phyloP scores from a whole-genome alignment of 2,797 vertebrate genomes.

The Sebastes trivittatus region DNA sequence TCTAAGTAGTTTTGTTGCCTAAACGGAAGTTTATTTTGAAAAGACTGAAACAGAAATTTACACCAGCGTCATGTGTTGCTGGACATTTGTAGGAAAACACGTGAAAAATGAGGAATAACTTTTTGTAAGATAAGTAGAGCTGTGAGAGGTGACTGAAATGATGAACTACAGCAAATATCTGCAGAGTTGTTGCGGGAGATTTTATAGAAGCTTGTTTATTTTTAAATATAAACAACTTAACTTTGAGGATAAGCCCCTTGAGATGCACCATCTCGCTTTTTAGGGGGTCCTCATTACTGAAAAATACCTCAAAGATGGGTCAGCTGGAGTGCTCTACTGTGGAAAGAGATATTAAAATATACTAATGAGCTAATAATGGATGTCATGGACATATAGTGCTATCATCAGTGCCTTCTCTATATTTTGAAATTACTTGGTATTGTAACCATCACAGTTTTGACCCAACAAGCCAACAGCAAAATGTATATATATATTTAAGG shows the following conservation, averaged over 20 bases:
- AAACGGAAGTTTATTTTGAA: too few species aligned
- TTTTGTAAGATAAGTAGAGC: too few species aligned
- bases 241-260: background rate
- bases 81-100: too few species aligned
- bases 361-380: background rate
- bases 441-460: background rate
- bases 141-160: slow-evolving; percentile 7
- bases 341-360: background rate
- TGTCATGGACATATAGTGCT: background rate
- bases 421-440: background rate
- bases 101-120: too few species aligned
- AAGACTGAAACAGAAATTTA: too few species aligned
- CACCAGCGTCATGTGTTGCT: too few species aligned
- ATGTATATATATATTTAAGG: too few species aligned
- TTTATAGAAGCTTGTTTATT: background rate
- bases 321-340: background rate
- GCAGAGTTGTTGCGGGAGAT: background rate
- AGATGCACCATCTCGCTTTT: background rate
- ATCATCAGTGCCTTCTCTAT: background rate
- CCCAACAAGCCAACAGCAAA: too few species aligned
- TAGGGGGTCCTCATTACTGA: background rate
- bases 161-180: background rate
- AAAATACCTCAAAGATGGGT: background rate
- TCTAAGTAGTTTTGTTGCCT: too few species aligned
- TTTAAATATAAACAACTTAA: background rate